Percentiles rank a stretch among this genome's conserved stretches.
Evolutionary conservation across 2,113 vertebrate species (phyloP).

Genomic region (Todiramphus saurophagus): DNA sequence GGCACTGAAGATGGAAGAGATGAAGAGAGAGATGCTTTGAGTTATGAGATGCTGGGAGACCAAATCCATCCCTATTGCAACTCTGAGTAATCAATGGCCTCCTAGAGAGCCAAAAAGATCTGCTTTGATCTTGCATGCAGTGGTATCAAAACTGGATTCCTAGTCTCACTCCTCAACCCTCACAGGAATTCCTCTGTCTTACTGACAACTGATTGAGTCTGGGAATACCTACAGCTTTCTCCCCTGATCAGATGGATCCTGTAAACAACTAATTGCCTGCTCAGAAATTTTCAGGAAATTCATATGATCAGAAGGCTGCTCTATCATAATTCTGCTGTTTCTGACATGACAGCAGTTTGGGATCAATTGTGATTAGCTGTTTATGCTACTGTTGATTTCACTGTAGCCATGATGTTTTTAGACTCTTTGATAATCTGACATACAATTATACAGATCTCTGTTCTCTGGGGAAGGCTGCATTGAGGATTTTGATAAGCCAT

Average conservation of each 20-base stretch:
- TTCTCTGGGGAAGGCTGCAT: not conserved
- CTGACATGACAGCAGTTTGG: not conserved
- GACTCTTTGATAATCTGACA: not conserved
- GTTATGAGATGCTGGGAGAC: not conserved
- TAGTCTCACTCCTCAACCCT: rapidly evolving
- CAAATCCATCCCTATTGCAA: not conserved
- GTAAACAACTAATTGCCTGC: not conserved
- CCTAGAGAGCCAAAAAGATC: not conserved
- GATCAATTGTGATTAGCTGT: not conserved
- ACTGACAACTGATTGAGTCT: not conserved
- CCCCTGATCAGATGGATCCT: not conserved
- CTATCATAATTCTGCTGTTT: not conserved
- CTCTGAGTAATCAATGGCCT: not conserved
- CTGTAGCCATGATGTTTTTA: not conserved
- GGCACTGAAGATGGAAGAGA: not conserved
- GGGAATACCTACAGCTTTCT: not conserved
- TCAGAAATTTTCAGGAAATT: not conserved
- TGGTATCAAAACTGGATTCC: not conserved
- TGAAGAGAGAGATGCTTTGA: not conserved
- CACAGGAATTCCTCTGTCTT: not conserved
- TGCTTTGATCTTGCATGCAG: not conserved
- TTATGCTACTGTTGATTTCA: not conserved
- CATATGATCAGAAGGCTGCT: not conserved
- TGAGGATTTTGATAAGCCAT: not conserved
- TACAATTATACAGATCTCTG: not conserved